phyloP scores from a whole-genome alignment of 2,888 invertebrate genomes.

The Eudemis profundana region DNA sequence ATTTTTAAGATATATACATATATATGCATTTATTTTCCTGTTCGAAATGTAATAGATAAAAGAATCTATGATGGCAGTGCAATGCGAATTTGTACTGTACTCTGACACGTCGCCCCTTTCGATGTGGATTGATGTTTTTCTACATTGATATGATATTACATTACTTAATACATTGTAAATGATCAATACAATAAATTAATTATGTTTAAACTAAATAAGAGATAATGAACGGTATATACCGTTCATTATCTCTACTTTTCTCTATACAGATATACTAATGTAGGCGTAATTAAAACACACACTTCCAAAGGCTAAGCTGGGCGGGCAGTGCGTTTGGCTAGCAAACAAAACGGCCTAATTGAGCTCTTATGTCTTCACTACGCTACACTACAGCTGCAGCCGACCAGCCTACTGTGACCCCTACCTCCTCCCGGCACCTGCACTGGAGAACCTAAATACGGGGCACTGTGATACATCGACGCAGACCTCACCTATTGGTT shows the following conservation, averaged over 20 bases:
- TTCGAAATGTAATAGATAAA: too few species aligned
- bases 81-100: too few species aligned
- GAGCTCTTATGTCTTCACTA: conserved; percentile 59
- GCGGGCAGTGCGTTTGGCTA: conserved; percentile 49
- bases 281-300: conserved; percentile 46
- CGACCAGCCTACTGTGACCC: conserved; percentile 22
- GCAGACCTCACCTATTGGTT: conserved; percentile 45
- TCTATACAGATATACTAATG: conserved; percentile 20
- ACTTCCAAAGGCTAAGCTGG: conserved; percentile 52
- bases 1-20: too few species aligned
- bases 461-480: neutral
- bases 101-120: too few species aligned
- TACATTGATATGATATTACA: too few species aligned
- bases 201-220: too few species aligned
- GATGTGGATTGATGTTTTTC: too few species aligned
- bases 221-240: conserved; percentile 5
- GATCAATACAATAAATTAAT: too few species aligned
- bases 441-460: neutral
- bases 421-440: conserved; percentile 1
- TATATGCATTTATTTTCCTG: too few species aligned
- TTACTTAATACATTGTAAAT: too few species aligned
- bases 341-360: conserved; percentile 61
- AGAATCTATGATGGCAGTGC: too few species aligned
- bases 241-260: too few species aligned
- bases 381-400: conserved; percentile 39